phyloP scores from a whole-genome alignment of 1,140 invertebrate genomes.

The Temnothorax nylanderi region DNA sequence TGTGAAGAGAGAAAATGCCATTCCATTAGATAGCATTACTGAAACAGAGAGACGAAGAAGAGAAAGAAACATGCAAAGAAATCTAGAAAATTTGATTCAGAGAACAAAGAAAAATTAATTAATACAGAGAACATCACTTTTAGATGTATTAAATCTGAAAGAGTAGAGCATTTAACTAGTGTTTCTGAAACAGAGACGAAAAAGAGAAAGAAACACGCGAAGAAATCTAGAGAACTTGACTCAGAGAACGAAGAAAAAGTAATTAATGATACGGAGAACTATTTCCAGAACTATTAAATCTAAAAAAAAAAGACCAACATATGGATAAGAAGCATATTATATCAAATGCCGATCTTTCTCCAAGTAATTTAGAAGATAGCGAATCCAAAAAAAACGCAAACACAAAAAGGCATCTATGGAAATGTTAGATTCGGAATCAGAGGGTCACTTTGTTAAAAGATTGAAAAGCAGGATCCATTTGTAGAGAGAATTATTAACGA shows the following conservation, averaged over 20 bases:
- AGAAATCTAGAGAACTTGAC: too few species aligned
- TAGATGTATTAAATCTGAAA: too few species aligned
- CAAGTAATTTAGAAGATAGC: not conserved
- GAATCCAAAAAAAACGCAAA: slow-evolving; percentile 1
- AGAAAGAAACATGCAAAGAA: slow-evolving; percentile 55
- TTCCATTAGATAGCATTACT: slow-evolving; percentile 2
- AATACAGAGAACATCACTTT: too few species aligned
- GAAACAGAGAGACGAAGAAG: slow-evolving; percentile 1
- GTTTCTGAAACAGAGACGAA: too few species aligned
- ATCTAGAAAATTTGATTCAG: not conserved
- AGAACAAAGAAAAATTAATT: too few species aligned
- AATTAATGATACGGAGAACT: not conserved
- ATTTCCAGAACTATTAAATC: not conserved
- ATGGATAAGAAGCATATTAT: too few species aligned
- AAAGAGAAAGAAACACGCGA: too few species aligned
- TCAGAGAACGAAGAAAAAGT: not conserved
- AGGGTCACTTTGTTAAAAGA: not conserved
- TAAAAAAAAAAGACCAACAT: not conserved
- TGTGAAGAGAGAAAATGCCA: slow-evolving; percentile 9
- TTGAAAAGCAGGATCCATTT: slow-evolving; percentile 5
- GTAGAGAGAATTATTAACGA: not conserved
- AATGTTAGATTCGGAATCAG: not conserved
- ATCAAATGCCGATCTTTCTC: not conserved
- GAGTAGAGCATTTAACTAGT: too few species aligned
- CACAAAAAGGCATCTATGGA: not conserved